A percentile compares a stretch with the other conserved stretches of the same genome.
phyloP scores from a whole-genome alignment of 37 sponge, comb jelly and placozoan genomes.

The Corticium candelabrum region DNA sequence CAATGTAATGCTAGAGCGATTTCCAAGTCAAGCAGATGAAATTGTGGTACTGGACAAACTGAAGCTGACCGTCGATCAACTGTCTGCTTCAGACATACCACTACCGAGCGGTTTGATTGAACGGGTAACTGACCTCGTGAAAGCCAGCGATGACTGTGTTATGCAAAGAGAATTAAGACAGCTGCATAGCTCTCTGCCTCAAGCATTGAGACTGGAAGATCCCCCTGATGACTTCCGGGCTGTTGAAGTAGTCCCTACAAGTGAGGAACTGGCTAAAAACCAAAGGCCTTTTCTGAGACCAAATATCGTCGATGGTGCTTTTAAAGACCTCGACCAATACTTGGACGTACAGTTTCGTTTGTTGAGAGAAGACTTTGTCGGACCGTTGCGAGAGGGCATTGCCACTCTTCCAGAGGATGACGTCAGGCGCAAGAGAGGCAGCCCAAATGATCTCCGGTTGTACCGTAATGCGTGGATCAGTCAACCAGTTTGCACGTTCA shows the following conservation, averaged over 20 bases:
- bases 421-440: not conserved
- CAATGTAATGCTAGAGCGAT: not conserved
- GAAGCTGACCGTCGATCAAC: not conserved
- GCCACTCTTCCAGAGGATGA: conserved; percentile 17
- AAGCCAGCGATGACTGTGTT: not conserved
- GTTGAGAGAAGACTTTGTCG: conserved; percentile 72
- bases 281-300: conserved; percentile 21
- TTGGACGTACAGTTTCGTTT: conserved; percentile 70
- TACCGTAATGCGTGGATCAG: conserved; percentile 35
- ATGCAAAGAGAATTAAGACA: no score
- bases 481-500: conserved; percentile 44
- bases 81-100: no score
- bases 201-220: not conserved
- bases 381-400: conserved; percentile 61
- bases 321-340: conserved; percentile 56
- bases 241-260: conserved; percentile 35
- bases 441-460: conserved; percentile 40
- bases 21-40: not conserved
- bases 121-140: not conserved
- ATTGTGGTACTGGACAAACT: not conserved
- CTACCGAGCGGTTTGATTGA: no score
- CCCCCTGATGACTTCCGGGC: conserved; percentile 15
- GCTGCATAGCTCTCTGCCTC: not conserved
- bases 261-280: conserved; percentile 26
- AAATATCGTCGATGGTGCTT: conserved; percentile 33